Conservation (phyloP, 2,888 invertebrate genomes). For the Sminthurides aquaticus region DNA sequence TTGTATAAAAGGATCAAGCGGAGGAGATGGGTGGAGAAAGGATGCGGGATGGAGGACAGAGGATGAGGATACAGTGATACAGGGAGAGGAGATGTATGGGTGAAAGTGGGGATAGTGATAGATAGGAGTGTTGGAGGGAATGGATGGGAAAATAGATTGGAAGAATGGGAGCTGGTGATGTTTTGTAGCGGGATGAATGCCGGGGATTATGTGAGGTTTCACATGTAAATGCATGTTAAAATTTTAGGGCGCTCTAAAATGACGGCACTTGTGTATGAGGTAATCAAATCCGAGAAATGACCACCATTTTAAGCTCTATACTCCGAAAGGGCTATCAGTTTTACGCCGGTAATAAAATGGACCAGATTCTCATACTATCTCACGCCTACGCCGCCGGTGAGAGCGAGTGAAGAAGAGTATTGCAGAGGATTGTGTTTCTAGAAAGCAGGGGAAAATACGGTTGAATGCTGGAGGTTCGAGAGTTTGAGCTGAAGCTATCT, state of each 20-base stretch:
- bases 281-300: conserved; percentile 23
- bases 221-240: conserved; percentile 22
- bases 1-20: too few relatives aligned
- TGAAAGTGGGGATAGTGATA: neutral
- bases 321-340: conserved; percentile 13
- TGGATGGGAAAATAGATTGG: too few relatives aligned
- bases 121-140: too few relatives aligned
- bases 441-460: too few relatives aligned
- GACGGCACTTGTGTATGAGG: conserved; percentile 16
- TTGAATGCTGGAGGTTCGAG: too few relatives aligned
- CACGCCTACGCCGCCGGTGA: too few relatives aligned
- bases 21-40: neutral
- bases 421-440: neutral
- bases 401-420: too few relatives aligned
- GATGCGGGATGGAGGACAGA: too few relatives aligned
- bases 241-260: conserved; percentile 20
- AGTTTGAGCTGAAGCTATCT: too few relatives aligned
- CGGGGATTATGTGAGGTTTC: neutral
- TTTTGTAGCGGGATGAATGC: neutral
- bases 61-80: too few relatives aligned
- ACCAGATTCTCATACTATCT: conserved; percentile 5
- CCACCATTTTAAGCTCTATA: conserved; percentile 17
- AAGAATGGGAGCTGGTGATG: too few relatives aligned
- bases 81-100: too few relatives aligned
- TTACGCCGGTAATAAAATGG: conserved; percentile 22